Conservation (phyloP, 2,888 invertebrate genomes). For the Geophilus truncorum region DNA sequence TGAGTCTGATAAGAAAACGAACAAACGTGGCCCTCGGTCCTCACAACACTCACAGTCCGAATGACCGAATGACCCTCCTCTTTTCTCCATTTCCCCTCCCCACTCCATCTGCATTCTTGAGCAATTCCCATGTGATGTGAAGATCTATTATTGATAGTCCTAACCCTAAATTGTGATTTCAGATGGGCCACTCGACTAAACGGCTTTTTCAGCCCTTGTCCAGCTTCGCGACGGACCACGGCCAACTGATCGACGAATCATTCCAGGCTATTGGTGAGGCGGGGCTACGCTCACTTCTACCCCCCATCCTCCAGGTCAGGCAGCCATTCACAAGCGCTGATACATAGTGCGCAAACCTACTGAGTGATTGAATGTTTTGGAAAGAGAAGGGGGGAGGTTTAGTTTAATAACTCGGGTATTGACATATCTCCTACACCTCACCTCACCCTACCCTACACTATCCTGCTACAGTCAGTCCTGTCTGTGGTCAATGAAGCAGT, state of each 20-base stretch:
- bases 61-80: background rate
- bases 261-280: conserved; percentile 8
- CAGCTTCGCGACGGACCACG: background rate
- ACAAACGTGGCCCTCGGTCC: background rate
- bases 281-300: background rate
- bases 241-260: conserved; percentile 25
- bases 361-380: background rate
- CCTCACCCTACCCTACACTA: background rate
- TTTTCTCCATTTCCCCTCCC: background rate
- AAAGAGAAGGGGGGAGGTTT: background rate
- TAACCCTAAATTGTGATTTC: background rate
- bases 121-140: background rate
- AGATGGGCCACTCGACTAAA: background rate
- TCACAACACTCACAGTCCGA: background rate
- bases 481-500: background rate
- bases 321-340: background rate
- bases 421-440: background rate
- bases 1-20: background rate
- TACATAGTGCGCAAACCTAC: conserved; percentile 2
- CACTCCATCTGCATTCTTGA: background rate
- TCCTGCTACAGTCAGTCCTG: background rate
- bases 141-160: background rate
- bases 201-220: background rate
- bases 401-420: background rate
- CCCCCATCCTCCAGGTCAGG: conserved; percentile 26